A percentile compares a stretch with the other conserved stretches of the same genome.
phyloP scores from a whole-genome alignment of 2,888 invertebrate species.

The Microdon myrmicae region DNA sequence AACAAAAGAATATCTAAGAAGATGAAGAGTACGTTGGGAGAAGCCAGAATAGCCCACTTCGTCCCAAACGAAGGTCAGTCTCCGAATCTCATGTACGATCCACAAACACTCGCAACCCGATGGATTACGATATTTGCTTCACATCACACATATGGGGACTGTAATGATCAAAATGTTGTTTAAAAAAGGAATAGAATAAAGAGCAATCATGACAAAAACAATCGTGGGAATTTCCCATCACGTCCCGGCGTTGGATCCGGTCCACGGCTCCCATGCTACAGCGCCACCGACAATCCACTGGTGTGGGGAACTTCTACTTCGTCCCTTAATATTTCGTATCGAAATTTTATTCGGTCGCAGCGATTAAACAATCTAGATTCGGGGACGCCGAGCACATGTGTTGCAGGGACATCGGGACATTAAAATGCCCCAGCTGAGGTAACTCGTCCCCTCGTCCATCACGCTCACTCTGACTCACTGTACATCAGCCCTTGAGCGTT shows the following conservation, averaged over 20 bases:
- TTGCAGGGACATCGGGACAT: too few relatives aligned
- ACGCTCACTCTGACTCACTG: too few relatives aligned
- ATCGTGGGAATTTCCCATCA: slow-evolving; percentile 44
- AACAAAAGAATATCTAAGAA: slow-evolving; percentile 10
- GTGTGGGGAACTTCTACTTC: slow-evolving; percentile 23
- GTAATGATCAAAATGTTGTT: too few relatives aligned
- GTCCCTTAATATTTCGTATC: slow-evolving; percentile 10
- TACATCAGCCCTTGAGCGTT: too few relatives aligned
- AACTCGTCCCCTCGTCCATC: too few relatives aligned
- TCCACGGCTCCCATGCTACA: slow-evolving; percentile 43
- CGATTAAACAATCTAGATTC: too few relatives aligned
- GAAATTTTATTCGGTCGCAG: background rate
- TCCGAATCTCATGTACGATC: slow-evolving; percentile 4
- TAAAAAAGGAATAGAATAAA: background rate
- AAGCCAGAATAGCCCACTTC: slow-evolving; percentile 10
- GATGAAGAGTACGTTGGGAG: slow-evolving; percentile 39
- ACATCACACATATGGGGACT: too few relatives aligned
- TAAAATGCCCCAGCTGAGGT: too few relatives aligned
- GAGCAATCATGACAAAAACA: slow-evolving; percentile 8
- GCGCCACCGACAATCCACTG: background rate
- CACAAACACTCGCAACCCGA: too few relatives aligned
- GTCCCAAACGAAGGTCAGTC: slow-evolving; percentile 35
- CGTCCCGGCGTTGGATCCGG: background rate
- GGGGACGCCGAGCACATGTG: too few relatives aligned
- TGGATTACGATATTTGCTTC: too few relatives aligned